These are phyloP conservation scores for Adelosebastes latens DNA, from an alignment of 2,797 vertebrate species.

Conservation along the genomic window DNA sequence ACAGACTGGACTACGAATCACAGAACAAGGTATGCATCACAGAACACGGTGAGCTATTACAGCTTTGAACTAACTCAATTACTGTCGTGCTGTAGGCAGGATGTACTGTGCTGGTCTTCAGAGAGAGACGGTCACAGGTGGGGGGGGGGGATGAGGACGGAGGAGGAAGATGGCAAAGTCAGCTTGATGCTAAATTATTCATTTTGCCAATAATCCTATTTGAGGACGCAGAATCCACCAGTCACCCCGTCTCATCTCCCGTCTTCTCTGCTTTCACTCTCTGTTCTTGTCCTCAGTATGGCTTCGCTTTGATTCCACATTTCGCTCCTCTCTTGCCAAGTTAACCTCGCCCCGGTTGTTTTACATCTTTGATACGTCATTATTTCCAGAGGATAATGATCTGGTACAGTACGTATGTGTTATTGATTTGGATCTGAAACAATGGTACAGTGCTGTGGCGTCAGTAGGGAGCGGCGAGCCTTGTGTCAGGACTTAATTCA, in stretches of 20 bases:
- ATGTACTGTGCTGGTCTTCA: conserved; percentile 16
- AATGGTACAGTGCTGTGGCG: neutral
- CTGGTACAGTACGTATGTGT: neutral
- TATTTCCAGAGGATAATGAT: neutral
- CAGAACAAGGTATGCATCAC: conserved; percentile 7
- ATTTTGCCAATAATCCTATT: conserved; percentile 23
- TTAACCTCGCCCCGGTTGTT: neutral
- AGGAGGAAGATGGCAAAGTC: conserved; percentile 1
- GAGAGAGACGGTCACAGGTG: conserved; percentile 3
- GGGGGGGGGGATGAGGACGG: neutral
- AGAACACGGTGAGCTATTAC: conserved; percentile 14
- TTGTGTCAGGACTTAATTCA: conserved; percentile 14
- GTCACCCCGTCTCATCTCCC: neutral
- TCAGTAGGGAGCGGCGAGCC: neutral
- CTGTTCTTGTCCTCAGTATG: neutral
- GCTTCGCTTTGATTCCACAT: conserved; percentile 9
- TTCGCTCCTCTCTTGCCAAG: neutral
- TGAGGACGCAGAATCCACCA: conserved; percentile 4
- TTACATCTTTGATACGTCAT: neutral
- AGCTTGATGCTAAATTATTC: conserved; percentile 41
- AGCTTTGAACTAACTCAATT: conserved; percentile 48
- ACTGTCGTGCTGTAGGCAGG: conserved; percentile 28
- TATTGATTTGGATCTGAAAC: conserved; percentile 15
- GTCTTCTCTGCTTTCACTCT: neutral
- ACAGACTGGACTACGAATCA: conserved; percentile 10